Evolutionary conservation across 2,113 vertebrate species (phyloP), one percentile per base, ranked within the genome.

Genomic region (Motacilla tschutschensis): DNA sequence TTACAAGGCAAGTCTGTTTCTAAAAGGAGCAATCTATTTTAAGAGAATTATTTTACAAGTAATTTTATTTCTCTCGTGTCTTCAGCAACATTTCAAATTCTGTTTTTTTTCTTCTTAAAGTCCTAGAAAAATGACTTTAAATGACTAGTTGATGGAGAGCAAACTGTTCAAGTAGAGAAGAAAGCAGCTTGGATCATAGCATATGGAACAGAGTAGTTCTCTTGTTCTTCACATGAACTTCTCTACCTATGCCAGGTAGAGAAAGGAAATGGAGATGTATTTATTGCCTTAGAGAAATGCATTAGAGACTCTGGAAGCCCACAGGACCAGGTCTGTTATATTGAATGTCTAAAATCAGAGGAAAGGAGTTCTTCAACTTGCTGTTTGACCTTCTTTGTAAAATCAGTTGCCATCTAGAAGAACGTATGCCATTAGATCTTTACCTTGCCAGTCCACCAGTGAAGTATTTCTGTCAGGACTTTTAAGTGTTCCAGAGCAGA

Each of bases 401-500:
- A 24, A 50, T 75, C 44, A 50, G 9, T 66, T 87, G 63, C 35
- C 17, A 18, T 15, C n/a, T 75, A 7, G 33, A 65, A 58, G 33
- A 81, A 48, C 7, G 10, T 18, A 19, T 0, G 9, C 26, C 31
- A 14, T 59, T 79, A 55, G 79, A 69, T 72, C 36, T 90, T 47
- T 11, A 47, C 44, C n/a, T 79, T 67, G 26, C 40, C 54, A 11
- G 43, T 75, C 35, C 19, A 17, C 58, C 28, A 62, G 38, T 44
- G 35, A 66, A 67, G 24, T 59, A 19, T 76, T 88, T 79, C 58
- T 73, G 12, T 72, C 33, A 76, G 28, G 16, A 59, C 36, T 90
- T 89, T 60, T 11, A 67, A 16, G 29, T 84, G 28, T 91, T 84
- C 28, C 18, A 60, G 51, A 65, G 76, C 17, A 22, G 76, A 81